A percentile compares a stretch with the other conserved stretches of the same genome.
These are phyloP conservation scores for Aspiorhynchus laticeps DNA, from an alignment of 2,113 vertebrate species.

Conservation along the genomic window DNA sequence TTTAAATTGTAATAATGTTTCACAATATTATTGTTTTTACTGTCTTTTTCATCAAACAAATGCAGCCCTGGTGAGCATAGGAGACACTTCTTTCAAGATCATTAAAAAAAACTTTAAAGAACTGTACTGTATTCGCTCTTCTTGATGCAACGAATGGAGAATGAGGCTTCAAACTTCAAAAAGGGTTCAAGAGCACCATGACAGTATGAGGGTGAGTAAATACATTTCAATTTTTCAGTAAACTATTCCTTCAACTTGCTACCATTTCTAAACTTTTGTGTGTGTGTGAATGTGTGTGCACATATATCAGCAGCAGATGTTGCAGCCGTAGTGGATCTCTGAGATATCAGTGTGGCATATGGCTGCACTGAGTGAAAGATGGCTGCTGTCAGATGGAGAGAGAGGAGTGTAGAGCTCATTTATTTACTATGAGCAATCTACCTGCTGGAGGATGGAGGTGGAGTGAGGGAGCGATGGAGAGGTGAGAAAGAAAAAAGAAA, in stretches of 20 bases:
- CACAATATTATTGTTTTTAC: not conserved
- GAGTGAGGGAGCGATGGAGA: not conserved
- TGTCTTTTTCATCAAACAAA: not conserved
- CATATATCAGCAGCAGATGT: conserved; percentile 69
- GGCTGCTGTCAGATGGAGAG: conserved; percentile 77
- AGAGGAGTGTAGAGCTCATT: conserved; percentile 50
- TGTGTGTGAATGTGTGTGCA: conserved; percentile 31
- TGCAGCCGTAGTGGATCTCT: conserved; percentile 75
- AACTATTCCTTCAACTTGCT: conserved; percentile 23
- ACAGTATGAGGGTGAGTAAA: not conserved
- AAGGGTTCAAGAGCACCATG: not conserved
- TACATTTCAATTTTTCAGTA: not conserved
- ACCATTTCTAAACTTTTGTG: conserved; percentile 50
- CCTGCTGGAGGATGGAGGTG: conserved; percentile 36
- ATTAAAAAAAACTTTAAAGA: not conserved
- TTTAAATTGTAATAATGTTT: not conserved
- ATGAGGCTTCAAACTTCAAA: not conserved
- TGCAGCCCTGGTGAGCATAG: not conserved
- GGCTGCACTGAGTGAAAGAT: conserved; percentile 79
- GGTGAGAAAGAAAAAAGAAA: not conserved
- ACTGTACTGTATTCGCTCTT: not conserved
- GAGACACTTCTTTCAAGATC: not conserved
- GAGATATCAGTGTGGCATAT: conserved; percentile 79
- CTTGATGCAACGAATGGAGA: not conserved
- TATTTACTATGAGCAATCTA: conserved; percentile 46